A percentile compares a stretch with the other conserved stretches of the same genome.
These are phyloP conservation scores for Perdix hodgsoniae DNA, from an alignment of 2,797 vertebrate species.

Conservation along the genomic window DNA sequence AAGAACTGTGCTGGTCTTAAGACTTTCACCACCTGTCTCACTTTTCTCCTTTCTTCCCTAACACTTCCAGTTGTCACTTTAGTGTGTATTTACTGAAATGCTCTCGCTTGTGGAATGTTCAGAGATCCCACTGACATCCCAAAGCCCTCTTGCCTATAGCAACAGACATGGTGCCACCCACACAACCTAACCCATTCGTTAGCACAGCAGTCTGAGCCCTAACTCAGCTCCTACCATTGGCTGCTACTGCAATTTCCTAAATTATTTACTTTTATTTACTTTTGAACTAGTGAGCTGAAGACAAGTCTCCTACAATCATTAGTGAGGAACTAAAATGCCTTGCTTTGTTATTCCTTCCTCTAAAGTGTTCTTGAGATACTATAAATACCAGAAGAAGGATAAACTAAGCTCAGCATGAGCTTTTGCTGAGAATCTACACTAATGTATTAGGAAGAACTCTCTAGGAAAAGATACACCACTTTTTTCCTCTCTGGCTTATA, in stretches of 20 bases:
- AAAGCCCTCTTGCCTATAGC: background rate
- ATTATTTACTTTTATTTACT: background rate
- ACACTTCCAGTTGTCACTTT: background rate
- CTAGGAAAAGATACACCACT: background rate
- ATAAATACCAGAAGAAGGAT: background rate
- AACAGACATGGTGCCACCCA: accelerated
- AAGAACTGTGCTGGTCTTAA: background rate
- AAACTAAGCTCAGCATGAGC: background rate
- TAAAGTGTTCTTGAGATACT: background rate
- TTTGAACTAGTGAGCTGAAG: background rate
- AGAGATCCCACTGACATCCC: background rate
- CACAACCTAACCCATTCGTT: background rate
- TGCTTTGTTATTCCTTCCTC: constrained; percentile 2
- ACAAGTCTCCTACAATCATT: background rate
- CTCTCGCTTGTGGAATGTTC: background rate
- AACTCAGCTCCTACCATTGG: background rate
- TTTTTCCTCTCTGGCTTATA: background rate
- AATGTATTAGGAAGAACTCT: background rate
- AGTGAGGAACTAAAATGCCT: background rate
- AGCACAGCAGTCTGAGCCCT: background rate
- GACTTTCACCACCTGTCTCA: background rate
- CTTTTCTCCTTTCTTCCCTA: background rate
- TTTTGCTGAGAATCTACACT: background rate
- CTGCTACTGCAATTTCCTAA: background rate
- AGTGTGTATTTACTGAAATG: background rate